Percentiles rank a stretch among this genome's conserved stretches.
Evolutionary conservation across 2,113 vertebrate genomes (phyloP).

Genomic region (Toxotes chatareus): DNA sequence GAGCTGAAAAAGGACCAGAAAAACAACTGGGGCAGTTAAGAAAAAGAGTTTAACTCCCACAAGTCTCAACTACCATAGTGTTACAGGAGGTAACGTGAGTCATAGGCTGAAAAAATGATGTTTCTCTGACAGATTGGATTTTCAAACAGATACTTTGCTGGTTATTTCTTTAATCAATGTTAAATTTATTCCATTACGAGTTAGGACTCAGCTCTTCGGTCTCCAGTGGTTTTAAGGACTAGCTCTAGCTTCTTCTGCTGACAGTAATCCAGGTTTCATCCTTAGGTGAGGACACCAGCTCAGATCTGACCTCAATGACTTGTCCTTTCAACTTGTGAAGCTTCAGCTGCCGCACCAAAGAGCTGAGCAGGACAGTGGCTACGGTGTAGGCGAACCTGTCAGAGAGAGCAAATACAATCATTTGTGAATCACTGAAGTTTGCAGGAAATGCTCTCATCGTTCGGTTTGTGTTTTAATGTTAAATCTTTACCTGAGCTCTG

Average conservation of each 20-base stretch:
- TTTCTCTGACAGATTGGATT: background rate
- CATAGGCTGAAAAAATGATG: background rate
- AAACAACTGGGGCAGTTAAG: background rate
- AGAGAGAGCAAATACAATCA: background rate
- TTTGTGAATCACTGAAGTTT: background rate
- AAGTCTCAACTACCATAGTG: background rate
- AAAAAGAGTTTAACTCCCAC: slow-evolving; percentile 7
- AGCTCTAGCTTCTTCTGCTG: slow-evolving; percentile 86
- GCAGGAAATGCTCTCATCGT: background rate
- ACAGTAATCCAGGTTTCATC: slow-evolving; percentile 96
- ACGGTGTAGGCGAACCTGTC: slow-evolving; percentile 93
- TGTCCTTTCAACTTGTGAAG: slow-evolving; percentile 89
- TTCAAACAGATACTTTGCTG: slow-evolving; percentile 27
- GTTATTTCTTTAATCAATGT: background rate
- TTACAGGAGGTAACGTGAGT: background rate
- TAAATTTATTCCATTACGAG: too few species aligned
- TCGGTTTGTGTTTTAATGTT: background rate
- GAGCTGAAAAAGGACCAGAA: slow-evolving; percentile 2
- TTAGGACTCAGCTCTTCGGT: background rate
- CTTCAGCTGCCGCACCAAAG: slow-evolving; percentile 87
- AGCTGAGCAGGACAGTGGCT: slow-evolving; percentile 89
- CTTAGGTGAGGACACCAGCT: slow-evolving; percentile 93
- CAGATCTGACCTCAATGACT: slow-evolving; percentile 90
- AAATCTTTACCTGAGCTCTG: slow-evolving; percentile 89
- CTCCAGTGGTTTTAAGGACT: background rate